A percentile compares a stretch with the other conserved stretches of the same genome.
These are phyloP conservation scores for Chironomus striatipennis DNA, from an alignment of 1,140 invertebrate species.

Conservation along the genomic window DNA sequence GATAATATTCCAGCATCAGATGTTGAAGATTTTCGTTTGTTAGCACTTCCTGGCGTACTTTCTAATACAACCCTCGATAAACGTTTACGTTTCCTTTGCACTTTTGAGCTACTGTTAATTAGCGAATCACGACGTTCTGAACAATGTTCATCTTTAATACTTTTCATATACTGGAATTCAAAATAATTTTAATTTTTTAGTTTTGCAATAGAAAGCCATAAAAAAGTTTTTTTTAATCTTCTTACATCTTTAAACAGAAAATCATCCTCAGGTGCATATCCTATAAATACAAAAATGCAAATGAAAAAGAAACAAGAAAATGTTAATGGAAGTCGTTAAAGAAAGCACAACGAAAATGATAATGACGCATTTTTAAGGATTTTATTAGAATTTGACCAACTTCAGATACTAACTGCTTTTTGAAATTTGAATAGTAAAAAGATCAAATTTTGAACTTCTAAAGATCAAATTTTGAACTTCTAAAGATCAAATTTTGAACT, in stretches of 20 bases:
- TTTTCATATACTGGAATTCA: slow-evolving; percentile 35
- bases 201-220: background rate
- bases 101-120: slow-evolving; percentile 38
- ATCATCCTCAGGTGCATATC: slow-evolving; percentile 81
- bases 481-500: background rate
- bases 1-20: slow-evolving; percentile 74
- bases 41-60: slow-evolving; percentile 35
- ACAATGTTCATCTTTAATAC: slow-evolving; percentile 37
- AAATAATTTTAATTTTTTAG: background rate
- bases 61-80: slow-evolving; percentile 41
- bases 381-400: too few species aligned
- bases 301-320: background rate
- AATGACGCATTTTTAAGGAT: too few species aligned
- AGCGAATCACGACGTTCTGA: slow-evolving; percentile 50
- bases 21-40: slow-evolving; percentile 70
- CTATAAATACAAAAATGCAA: slow-evolving; percentile 42
- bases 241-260: slow-evolving; percentile 78
- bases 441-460: background rate
- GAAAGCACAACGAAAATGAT: too few species aligned
- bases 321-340: too few species aligned
- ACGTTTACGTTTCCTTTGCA: slow-evolving; percentile 62
- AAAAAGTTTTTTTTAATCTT: slow-evolving; percentile 27
- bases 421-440: too few species aligned
- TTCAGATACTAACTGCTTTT: too few species aligned
- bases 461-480: background rate